phyloP scores from a whole-genome alignment of 2,113 vertebrate species.

The Blennius ocellaris region DNA sequence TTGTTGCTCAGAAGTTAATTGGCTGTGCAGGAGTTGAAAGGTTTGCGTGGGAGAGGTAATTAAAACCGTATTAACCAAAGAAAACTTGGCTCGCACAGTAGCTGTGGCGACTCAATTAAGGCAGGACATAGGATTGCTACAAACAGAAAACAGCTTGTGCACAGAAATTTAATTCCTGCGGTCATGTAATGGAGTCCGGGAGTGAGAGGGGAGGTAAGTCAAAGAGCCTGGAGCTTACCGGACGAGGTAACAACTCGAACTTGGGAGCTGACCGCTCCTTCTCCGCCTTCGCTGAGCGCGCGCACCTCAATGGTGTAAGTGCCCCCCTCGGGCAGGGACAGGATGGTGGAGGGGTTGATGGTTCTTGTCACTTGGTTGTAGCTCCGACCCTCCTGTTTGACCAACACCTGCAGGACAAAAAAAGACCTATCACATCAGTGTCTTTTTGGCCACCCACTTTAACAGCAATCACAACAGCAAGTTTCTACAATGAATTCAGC shows the following conservation, averaged over 20 bases:
- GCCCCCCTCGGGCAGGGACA: slow-evolving; percentile 92
- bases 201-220: not conserved
- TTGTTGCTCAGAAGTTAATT: slow-evolving; percentile 71
- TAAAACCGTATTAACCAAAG: slow-evolving; percentile 79
- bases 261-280: slow-evolving; percentile 90
- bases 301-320: slow-evolving; percentile 95
- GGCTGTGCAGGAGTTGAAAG: slow-evolving; percentile 62
- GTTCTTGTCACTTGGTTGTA: slow-evolving; percentile 93
- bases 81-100: slow-evolving; percentile 66
- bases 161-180: slow-evolving; percentile 40
- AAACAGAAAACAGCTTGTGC: slow-evolving; percentile 38
- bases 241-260: slow-evolving; percentile 93
- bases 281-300: slow-evolving; percentile 93
- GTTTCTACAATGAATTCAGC: too few species aligned
- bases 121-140: slow-evolving; percentile 25
- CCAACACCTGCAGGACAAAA: slow-evolving; percentile 84
- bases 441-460: not conserved
- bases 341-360: slow-evolving; percentile 90
- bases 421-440: not conserved
- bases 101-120: slow-evolving; percentile 71
- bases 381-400: slow-evolving; percentile 92
- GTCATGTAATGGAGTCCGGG: slow-evolving; percentile 3
- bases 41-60: slow-evolving; percentile 70
- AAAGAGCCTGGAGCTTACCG: slow-evolving; percentile 82
- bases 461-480: not conserved